Conservation (phyloP, 2,113 vertebrate species). For the Patagioenas fasciata region DNA sequence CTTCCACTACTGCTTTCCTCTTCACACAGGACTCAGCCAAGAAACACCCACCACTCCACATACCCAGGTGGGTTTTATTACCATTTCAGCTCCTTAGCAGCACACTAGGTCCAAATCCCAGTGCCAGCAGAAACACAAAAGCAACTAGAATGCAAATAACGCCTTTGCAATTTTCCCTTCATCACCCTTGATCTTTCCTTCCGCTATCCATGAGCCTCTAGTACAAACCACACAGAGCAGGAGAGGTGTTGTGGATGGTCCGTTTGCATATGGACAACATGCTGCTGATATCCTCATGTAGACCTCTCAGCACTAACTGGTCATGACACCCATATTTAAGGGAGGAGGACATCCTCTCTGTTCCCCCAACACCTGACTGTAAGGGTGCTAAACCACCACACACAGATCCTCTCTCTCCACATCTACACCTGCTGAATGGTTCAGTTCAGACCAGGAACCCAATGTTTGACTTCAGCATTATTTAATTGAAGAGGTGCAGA, state of each 20-base stretch:
- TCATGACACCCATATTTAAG: not conserved
- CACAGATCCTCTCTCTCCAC: conserved; percentile 19
- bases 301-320: not conserved
- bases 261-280: accelerated
- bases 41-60: not conserved
- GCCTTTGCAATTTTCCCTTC: not conserved
- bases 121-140: not conserved
- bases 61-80: not conserved
- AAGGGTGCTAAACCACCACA: not conserved
- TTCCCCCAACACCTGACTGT: not conserved
- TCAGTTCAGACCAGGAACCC: not conserved
- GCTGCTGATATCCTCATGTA: accelerated
- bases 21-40: not conserved
- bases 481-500: not conserved
- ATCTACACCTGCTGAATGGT: conserved; percentile 1
- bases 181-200: not conserved
- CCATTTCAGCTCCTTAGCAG: not conserved
- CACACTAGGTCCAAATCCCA: not conserved
- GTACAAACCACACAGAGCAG: not conserved
- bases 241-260: not conserved
- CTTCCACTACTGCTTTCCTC: not conserved
- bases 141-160: not conserved
- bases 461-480: not conserved
- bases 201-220: not conserved
- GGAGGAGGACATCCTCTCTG: not conserved